Evolutionary conservation across 2,797 vertebrate species (phyloP).

Genomic region (Erethizon dorsatum): DNA sequence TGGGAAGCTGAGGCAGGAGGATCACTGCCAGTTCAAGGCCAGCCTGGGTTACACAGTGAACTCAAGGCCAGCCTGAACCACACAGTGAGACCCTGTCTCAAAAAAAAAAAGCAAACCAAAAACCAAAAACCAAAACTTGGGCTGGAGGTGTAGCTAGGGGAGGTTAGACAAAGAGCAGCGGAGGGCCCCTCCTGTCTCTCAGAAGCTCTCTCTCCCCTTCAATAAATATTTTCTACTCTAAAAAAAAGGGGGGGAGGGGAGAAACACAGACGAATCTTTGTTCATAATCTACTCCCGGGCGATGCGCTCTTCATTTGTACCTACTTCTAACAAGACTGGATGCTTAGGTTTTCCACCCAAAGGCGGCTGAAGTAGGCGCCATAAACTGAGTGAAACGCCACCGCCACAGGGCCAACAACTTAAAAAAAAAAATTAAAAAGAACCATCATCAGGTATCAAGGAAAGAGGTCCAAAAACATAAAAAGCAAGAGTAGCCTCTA

Average conservation of each 20-base stretch:
- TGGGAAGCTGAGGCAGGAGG: background rate
- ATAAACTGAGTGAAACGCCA: background rate
- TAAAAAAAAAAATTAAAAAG: background rate
- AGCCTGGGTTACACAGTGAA: background rate
- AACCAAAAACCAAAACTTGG: background rate
- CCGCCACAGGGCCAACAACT: background rate
- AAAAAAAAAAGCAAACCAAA: no score
- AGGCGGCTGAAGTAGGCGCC: background rate
- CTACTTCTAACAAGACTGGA: slow-evolving; percentile 1
- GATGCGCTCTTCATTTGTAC: background rate
- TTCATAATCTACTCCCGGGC: background rate
- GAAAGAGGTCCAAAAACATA: background rate
- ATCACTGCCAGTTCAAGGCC: background rate
- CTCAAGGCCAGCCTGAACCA: no score
- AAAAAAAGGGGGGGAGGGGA: no score
- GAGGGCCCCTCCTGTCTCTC: background rate
- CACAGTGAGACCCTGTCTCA: no score
- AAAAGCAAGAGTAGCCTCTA: background rate
- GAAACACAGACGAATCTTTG: background rate
- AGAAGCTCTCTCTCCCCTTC: no score
- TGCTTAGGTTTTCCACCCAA: slow-evolving; percentile 8
- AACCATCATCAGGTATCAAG: background rate
- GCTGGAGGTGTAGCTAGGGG: background rate
- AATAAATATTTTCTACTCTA: no score
- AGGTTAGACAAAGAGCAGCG: background rate